Conservation (phyloP, 2,888 invertebrate species). For the Aspidiotus rigidus region DNA sequence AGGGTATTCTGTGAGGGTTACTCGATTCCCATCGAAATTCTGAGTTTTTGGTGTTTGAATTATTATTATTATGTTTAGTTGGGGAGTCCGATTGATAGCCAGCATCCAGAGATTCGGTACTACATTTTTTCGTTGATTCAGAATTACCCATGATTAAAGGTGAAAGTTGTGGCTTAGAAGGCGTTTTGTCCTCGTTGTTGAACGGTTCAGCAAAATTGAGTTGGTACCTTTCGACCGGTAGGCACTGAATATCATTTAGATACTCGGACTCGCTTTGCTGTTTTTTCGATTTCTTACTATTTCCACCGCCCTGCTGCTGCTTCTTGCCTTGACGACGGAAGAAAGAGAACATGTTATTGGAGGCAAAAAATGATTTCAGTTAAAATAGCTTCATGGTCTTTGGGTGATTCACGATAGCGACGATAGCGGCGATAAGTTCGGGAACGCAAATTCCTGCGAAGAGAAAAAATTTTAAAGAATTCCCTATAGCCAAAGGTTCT, state of each 20-base stretch:
- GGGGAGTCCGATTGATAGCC: neutral
- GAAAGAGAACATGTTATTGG: constrained; percentile 25
- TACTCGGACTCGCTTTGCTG: neutral
- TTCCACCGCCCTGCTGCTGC: constrained; percentile 20
- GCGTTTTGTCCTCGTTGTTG: neutral
- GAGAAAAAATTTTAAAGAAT: too few relatives aligned
- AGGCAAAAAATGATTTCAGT: neutral
- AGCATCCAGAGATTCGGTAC: neutral
- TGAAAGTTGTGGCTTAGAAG: neutral
- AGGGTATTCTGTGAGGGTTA: neutral
- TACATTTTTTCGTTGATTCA: constrained; percentile 5
- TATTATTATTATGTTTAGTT: neutral
- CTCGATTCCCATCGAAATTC: neutral
- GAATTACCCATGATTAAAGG: constrained; percentile 7
- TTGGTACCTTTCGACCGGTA: constrained; percentile 26
- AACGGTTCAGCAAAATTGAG: constrained; percentile 10
- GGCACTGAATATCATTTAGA: constrained; percentile 23
- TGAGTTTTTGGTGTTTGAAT: neutral
- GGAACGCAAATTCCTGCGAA: too few relatives aligned
- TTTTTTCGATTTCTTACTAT: constrained; percentile 10
- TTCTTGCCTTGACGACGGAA: constrained; percentile 31
- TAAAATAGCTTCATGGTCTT: neutral
- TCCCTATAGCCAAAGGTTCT: too few relatives aligned
- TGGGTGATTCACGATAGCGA: too few relatives aligned
- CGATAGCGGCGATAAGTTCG: too few relatives aligned